Evolutionary conservation across 2,113 vertebrate genomes (phyloP).

Genomic region (Neomonachus schauinslandi): DNA sequence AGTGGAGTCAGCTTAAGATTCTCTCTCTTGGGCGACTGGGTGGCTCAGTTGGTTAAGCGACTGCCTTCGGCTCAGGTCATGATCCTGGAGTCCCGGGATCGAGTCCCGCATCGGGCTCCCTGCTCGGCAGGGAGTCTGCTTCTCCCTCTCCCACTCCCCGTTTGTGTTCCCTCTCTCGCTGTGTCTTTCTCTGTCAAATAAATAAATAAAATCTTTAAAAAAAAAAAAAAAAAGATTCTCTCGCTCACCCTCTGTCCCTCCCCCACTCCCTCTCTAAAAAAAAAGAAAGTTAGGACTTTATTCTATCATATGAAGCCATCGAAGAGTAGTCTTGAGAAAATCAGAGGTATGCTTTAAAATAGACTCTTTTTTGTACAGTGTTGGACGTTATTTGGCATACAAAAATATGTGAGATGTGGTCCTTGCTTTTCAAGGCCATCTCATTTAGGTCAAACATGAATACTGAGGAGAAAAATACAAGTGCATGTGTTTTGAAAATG

Average conservation of each 20-base stretch:
- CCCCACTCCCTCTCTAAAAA: not conserved
- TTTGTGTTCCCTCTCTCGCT: too few relatives aligned
- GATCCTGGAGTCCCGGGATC: too few relatives aligned
- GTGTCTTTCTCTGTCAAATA: too few relatives aligned
- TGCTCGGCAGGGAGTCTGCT: too few relatives aligned
- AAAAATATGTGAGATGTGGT: constrained; percentile 4
- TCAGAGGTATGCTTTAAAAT: constrained; percentile 2
- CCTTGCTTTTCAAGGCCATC: not conserved
- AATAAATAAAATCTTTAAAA: too few relatives aligned
- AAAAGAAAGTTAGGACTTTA: not conserved
- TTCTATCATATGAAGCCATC: not conserved
- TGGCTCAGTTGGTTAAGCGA: too few relatives aligned
- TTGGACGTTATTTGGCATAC: not conserved
- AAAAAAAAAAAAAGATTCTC: not conserved
- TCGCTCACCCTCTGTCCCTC: not conserved
- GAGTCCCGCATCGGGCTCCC: too few relatives aligned
- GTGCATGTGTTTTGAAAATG: constrained; percentile 4
- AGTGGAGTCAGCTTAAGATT: not conserved
- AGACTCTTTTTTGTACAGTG: not conserved
- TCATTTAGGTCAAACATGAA: not conserved
- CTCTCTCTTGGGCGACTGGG: not conserved
- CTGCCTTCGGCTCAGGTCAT: too few relatives aligned
- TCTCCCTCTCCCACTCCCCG: too few relatives aligned
- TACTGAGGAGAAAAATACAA: not conserved
- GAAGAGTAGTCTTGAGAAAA: not conserved